Evolutionary conservation across 2,888 invertebrate genomes (phyloP), one percentile per base, ranked within the genome.

Genomic region (Xanthia icteritia): DNA sequence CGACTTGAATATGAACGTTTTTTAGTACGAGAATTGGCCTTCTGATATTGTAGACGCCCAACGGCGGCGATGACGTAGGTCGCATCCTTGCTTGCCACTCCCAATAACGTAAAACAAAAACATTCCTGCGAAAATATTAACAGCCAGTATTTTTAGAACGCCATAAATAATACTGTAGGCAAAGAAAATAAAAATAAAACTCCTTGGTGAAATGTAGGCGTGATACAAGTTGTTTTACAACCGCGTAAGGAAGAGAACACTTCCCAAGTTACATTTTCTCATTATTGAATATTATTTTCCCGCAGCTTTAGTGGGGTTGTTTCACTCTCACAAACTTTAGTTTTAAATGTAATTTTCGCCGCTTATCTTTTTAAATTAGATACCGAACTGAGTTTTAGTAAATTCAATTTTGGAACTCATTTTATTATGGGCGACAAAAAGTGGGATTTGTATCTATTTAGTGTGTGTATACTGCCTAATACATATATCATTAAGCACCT

Each of bases 201-300:
- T 76, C 39, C 27, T 72, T 54, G 64, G 54, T 71, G 60, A 76
- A 74, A 69, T 76, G 48, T 74, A 76, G 66, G 71, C 80, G 71
- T 72, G 65, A 74, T 73, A 68, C 73, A 76, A 82, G 66, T 79
- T 67, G 72, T 80, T 67, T 74, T 75, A 80, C 70, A 65, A 42
- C 64, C 64, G 68, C 36, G 63, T 61, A 61, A 68, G 36, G 42
- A 63, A 64, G 58, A 80, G 27, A 80, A 66, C 60, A 74, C 68
- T 81, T 76, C 45, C 63, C 68, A 85, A 85, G 69, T 86, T 85
- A 76, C 31, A 71, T 86, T 81, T 81, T 74, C 72, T 81, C 73
- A 81, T 84, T 78, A 85, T 85, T 81, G 69, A 86, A 85, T 84
- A 86, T 76, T 81, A 84, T 84, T 76, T 84, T 70, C 51, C 51